phyloP scores from a whole-genome alignment of 2,888 invertebrate genomes.

The Patella ulyssiponensis region DNA sequence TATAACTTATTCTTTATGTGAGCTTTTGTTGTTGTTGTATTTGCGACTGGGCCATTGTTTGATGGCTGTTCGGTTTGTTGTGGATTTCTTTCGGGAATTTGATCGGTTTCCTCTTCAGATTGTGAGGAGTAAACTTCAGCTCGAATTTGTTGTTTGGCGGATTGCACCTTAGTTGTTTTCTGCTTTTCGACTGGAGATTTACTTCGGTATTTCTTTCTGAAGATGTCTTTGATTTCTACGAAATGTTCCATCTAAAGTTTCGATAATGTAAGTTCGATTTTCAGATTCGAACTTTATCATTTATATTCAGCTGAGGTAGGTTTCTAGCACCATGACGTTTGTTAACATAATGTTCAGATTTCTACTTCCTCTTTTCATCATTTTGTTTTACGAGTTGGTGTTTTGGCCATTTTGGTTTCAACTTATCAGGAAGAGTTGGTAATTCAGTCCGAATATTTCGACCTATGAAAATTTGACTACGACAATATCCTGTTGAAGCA shows the following conservation, averaged over 20 bases:
- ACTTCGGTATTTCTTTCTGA: neutral
- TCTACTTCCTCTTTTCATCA: neutral
- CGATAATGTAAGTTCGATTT: slow-evolving; percentile 11
- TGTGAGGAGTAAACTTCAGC: neutral
- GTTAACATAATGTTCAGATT: slow-evolving; percentile 16
- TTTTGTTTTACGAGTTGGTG: neutral
- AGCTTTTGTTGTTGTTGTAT: too few species aligned
- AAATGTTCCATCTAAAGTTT: slow-evolving; percentile 4
- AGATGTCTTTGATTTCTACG: slow-evolving; percentile 11
- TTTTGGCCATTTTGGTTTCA: slow-evolving; percentile 11
- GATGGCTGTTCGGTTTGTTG: too few species aligned
- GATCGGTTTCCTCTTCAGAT: neutral
- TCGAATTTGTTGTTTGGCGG: neutral
- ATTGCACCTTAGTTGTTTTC: neutral
- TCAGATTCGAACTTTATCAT: slow-evolving; percentile 1
- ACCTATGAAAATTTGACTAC: slow-evolving; percentile 17
- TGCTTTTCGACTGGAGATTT: neutral
- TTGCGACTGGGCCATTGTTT: too few species aligned
- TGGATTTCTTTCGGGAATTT: neutral
- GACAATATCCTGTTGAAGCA: slow-evolving; percentile 17
- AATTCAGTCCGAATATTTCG: neutral
- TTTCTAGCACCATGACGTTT: slow-evolving; percentile 14
- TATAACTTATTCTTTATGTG: too few species aligned
- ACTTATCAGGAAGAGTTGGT: slow-evolving; percentile 4
- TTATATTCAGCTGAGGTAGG: slow-evolving; percentile 16